These are phyloP conservation scores for Epicauta chinensis DNA, from an alignment of 1,140 invertebrate genomes.

Conservation along the genomic window DNA sequence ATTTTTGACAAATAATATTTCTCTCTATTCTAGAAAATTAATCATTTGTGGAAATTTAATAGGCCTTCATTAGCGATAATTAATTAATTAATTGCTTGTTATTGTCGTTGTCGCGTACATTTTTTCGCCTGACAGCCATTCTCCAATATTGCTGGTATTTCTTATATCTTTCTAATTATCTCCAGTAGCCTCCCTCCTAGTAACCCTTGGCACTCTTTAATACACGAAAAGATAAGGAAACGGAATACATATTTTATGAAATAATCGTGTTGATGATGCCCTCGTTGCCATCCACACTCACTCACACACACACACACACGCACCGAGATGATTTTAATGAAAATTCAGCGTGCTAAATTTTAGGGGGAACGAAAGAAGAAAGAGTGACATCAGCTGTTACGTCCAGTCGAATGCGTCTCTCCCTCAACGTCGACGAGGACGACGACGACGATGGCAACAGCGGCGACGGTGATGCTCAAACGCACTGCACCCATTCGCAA, in stretches of 20 bases:
- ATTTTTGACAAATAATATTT: not conserved
- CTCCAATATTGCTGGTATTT: no score
- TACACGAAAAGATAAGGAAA: constrained; percentile 37
- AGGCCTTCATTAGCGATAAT: no score
- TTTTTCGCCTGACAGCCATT: no score
- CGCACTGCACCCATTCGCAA: not conserved
- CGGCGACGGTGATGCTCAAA: constrained; percentile 6
- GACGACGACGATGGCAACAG: constrained; percentile 20
- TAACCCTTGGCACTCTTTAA: constrained; percentile 28
- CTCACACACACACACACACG: constrained; percentile 1
- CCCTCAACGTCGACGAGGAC: constrained; percentile 34
- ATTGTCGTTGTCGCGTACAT: not conserved
- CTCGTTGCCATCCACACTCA: no score
- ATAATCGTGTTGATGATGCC: constrained; percentile 29
- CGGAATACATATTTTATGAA: constrained; percentile 44
- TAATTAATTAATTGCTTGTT: not conserved
- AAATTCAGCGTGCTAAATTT: constrained; percentile 38
- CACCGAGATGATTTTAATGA: constrained; percentile 44
- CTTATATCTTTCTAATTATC: no score
- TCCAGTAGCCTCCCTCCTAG: no score
- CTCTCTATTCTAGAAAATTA: not conserved
- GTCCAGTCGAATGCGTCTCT: constrained; percentile 42
- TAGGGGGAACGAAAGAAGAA: constrained; percentile 24
- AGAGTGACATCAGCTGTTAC: constrained; percentile 46
- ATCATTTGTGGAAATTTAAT: not conserved